phyloP scores from a whole-genome alignment of 2,797 vertebrate species.

The Orestias chungarensis region DNA sequence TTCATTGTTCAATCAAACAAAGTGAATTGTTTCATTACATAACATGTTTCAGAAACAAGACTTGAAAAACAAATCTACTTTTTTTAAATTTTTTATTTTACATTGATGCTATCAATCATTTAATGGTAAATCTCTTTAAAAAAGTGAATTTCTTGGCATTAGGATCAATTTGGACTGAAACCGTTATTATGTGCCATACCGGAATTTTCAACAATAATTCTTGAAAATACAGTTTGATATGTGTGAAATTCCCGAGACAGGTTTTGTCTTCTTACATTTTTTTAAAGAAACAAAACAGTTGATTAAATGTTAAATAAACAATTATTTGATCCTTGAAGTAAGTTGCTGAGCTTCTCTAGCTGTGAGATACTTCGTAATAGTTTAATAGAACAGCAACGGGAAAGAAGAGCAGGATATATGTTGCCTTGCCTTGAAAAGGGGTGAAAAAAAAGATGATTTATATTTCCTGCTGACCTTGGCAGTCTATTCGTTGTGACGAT shows the following conservation, averaged over 20 bases:
- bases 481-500: slow-evolving; percentile 79
- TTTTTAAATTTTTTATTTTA: not conserved
- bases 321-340: not conserved
- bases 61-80: no score
- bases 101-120: not conserved
- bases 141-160: not conserved
- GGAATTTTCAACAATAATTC: not conserved
- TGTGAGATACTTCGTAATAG: not conserved
- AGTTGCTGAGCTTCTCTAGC: not conserved
- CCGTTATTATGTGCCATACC: not conserved
- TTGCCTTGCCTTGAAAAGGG: slow-evolving; percentile 42
- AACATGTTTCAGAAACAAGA: no score
- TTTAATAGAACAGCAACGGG: slow-evolving; percentile 9
- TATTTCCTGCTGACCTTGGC: slow-evolving; percentile 79
- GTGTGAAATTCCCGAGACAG: not conserved
- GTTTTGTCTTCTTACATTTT: not conserved
- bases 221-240: not conserved
- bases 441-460: slow-evolving; percentile 68
- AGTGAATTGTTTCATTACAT: no score
- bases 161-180: not conserved
- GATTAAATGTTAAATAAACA: not conserved
- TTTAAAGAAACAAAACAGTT: not conserved
- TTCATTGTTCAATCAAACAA: no score
- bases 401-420: slow-evolving; percentile 31
- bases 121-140: not conserved